A percentile compares a stretch with the other conserved stretches of the same genome.
These are phyloP conservation scores for Pterostichus niger DNA, from an alignment of 2,888 invertebrate genomes.

Conservation along the genomic window DNA sequence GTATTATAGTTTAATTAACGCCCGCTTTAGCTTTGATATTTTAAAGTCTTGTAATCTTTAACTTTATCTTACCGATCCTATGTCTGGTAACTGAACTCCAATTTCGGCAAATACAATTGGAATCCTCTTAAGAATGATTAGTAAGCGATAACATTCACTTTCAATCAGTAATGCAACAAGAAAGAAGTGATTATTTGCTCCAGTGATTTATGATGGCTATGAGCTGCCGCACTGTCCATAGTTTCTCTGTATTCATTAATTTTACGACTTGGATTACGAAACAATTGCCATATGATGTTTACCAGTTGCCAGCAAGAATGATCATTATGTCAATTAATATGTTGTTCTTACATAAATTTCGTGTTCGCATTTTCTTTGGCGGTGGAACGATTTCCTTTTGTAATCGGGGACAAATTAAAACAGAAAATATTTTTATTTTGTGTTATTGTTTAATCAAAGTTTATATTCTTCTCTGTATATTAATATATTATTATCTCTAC, in stretches of 20 bases:
- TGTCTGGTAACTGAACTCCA: neutral
- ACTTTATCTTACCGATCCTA: too few relatives aligned
- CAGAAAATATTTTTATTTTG: too few relatives aligned
- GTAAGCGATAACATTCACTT: neutral
- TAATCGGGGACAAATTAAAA: neutral
- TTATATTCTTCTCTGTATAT: too few relatives aligned
- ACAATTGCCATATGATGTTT: slow-evolving; percentile 56
- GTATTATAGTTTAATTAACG: too few relatives aligned
- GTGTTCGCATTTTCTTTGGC: slow-evolving; percentile 24
- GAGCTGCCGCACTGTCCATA: slow-evolving; percentile 9
- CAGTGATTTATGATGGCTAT: slow-evolving; percentile 26
- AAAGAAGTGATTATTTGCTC: slow-evolving; percentile 28
- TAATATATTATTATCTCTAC: too few relatives aligned
- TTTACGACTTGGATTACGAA: slow-evolving; percentile 53
- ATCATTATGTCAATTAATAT: slow-evolving; percentile 47
- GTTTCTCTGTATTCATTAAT: slow-evolving; percentile 41
- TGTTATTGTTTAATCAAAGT: too few relatives aligned
- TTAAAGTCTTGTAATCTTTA: too few relatives aligned
- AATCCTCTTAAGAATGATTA: too few relatives aligned
- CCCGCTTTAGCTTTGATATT: too few relatives aligned
- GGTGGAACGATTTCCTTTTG: neutral
- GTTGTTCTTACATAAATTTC: slow-evolving; percentile 28
- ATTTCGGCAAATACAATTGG: neutral
- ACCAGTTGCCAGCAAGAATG: slow-evolving; percentile 35
- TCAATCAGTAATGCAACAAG: neutral